phyloP scores from a whole-genome alignment of 2,113 vertebrate species.

The Puntigrus tetrazona region DNA sequence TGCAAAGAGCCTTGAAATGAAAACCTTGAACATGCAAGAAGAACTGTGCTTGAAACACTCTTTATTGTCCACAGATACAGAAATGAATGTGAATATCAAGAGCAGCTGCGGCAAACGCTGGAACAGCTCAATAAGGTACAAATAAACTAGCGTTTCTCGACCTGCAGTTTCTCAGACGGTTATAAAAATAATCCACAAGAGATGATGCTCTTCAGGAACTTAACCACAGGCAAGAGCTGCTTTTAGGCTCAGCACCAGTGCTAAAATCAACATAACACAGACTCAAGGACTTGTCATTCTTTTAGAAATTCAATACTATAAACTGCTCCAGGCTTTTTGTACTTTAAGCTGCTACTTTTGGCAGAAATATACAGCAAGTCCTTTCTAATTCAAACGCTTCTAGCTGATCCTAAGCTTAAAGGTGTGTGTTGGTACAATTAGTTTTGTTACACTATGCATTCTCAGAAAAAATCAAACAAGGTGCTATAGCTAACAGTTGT shows the following conservation, averaged over 20 bases:
- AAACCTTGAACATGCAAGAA: background rate
- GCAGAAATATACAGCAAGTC: background rate
- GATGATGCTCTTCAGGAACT: background rate
- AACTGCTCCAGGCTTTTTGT: background rate
- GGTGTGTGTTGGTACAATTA: too few species aligned
- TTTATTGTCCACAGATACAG: constrained; percentile 80
- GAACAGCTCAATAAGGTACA: constrained; percentile 90
- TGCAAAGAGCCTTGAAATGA: background rate
- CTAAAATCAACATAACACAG: background rate
- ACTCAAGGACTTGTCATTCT: background rate
- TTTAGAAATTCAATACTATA: background rate
- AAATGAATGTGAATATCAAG: constrained; percentile 92
- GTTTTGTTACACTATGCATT: background rate
- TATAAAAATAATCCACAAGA: background rate
- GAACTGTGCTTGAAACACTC: background rate
- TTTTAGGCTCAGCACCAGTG: background rate
- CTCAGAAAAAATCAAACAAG: too few species aligned
- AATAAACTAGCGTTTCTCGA: background rate
- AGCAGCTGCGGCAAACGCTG: constrained; percentile 81
- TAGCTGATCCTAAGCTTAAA: too few species aligned
- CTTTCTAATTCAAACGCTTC: too few species aligned
- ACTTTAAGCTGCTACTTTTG: background rate
- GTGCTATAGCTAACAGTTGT: too few species aligned
- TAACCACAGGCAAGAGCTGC: background rate
- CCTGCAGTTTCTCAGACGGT: background rate